Evolutionary conservation across 2,113 vertebrate species (phyloP), one percentile per base, ranked within the genome.

Genomic region (Solea senegalensis): DNA sequence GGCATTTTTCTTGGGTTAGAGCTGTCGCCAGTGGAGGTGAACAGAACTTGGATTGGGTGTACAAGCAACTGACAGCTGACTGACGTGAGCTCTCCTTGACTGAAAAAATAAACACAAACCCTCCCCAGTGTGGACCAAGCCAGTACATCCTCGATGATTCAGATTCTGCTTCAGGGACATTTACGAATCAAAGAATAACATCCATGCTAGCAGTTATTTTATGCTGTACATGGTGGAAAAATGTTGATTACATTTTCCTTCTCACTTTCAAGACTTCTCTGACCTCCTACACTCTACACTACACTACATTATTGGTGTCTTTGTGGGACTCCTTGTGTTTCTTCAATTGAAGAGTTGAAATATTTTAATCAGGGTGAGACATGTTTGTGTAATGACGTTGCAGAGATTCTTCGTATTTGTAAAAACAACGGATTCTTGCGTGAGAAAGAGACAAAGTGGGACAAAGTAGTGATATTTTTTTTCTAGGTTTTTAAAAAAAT

Each of bases 101-200:
- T 44, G 64, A 80, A 67, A 51, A 34, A 28, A 61, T 43, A 69
- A 76, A 75, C 58, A 75, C 49, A 46, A 76, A 78, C 27, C 43
- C 4, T 13, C 9, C 16, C 43, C 11, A 48, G 51, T 15, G 8
- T 46, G 64, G 39, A 27, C 10, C 49, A n/a, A 61, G 49, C 1
- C 12, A 28, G 28, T 0, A 9, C 48, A 62, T 9, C 16, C 6
- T 54, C 11, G 49, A 52, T 7, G 5, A 8, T 16, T 16, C 8
- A 9, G 41, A 34, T 46, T 62, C n/a, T 16, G 45, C 28, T 40
- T 63, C 9, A 50, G 15, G 61, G 21, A 46, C 16, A 50, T 40
- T 41, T 4, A 12, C 15, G 26, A 45, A 45, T 59, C 11, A 21
- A 44, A 27, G 16, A 44, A 9, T 28, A 9, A 0, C n/a, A 50